phyloP scores from a whole-genome alignment of 2,888 invertebrate species.

The Torymus texanus region DNA sequence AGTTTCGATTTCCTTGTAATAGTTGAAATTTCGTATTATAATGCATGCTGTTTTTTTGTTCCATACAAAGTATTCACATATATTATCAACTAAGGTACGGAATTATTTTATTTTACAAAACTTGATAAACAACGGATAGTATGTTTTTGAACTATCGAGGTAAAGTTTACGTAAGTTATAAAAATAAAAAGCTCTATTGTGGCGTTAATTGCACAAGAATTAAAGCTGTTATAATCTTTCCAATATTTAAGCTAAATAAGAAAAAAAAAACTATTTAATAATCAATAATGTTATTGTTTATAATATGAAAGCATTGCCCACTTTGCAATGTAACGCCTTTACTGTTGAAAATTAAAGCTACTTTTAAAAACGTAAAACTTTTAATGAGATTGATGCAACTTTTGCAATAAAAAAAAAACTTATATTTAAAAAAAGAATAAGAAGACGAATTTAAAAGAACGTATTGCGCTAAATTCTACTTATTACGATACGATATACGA shows the following conservation, averaged over 20 bases:
- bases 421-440: not conserved
- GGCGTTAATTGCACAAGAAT: conserved; percentile 25
- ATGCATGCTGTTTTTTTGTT: no score
- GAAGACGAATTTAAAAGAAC: not conserved
- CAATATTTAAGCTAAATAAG: conserved; percentile 30
- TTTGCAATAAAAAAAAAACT: conserved; percentile 5
- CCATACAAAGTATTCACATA: no score
- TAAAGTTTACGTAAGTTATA: conserved; percentile 14
- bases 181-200: conserved; percentile 30
- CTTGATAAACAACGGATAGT: not conserved
- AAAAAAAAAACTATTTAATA: conserved; percentile 22
- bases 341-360: conserved; percentile 18
- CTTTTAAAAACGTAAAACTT: conserved; percentile 28
- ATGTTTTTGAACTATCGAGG: not conserved
- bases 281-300: conserved; percentile 30
- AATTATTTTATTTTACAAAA: no score
- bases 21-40: no score
- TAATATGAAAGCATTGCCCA: conserved; percentile 14
- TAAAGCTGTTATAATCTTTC: conserved; percentile 31
- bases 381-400: conserved; percentile 2
- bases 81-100: no score
- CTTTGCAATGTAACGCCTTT: conserved; percentile 23
- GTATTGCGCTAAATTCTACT: conserved; percentile 13
- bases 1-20: no score
- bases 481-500: conserved; percentile 28